These are phyloP conservation scores for Cryptops parisi DNA, from an alignment of 2,888 invertebrate genomes.

Conservation along the genomic window DNA sequence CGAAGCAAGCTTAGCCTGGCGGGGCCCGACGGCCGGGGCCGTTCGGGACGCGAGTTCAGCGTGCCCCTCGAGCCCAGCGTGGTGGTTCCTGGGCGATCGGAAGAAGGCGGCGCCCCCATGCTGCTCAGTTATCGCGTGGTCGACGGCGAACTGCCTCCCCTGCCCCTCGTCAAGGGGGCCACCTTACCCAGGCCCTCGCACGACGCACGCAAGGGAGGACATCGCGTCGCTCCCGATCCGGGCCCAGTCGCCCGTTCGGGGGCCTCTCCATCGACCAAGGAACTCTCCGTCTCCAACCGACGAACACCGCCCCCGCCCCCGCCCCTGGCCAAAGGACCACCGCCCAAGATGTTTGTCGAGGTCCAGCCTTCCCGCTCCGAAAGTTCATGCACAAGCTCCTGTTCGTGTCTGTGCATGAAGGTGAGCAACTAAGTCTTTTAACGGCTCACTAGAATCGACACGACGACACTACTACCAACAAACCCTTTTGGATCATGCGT, in stretches of 20 bases:
- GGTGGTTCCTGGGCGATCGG: background rate
- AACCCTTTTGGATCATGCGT: too few relatives aligned
- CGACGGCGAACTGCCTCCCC: slow-evolving; percentile 4
- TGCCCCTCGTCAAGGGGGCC: background rate
- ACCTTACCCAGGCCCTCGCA: slow-evolving; percentile 8
- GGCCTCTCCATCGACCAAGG: background rate
- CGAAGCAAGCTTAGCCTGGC: background rate
- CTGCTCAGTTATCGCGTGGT: slow-evolving; percentile 9
- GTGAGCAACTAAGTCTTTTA: background rate
- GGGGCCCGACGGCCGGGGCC: background rate
- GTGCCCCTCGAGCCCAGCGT: slow-evolving; percentile 3
- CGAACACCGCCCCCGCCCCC: slow-evolving; percentile 12
- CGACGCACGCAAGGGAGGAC: background rate
- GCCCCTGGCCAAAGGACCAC: slow-evolving; percentile 11
- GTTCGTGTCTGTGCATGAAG: slow-evolving; percentile 13
- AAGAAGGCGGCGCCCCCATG: slow-evolving; percentile 1
- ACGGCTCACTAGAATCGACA: too few relatives aligned
- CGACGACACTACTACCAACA: too few relatives aligned
- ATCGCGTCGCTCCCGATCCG: background rate
- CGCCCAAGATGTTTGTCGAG: slow-evolving; percentile 12
- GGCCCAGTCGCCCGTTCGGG: background rate
- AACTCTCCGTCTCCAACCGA: background rate
- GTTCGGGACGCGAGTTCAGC: background rate
- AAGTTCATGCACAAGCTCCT: slow-evolving; percentile 14
- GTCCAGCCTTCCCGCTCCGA: slow-evolving; percentile 12